Base-by-base conservation (phyloP, 1,140 invertebrate species). In the Pseudomyrmex gracilis region DNA sequence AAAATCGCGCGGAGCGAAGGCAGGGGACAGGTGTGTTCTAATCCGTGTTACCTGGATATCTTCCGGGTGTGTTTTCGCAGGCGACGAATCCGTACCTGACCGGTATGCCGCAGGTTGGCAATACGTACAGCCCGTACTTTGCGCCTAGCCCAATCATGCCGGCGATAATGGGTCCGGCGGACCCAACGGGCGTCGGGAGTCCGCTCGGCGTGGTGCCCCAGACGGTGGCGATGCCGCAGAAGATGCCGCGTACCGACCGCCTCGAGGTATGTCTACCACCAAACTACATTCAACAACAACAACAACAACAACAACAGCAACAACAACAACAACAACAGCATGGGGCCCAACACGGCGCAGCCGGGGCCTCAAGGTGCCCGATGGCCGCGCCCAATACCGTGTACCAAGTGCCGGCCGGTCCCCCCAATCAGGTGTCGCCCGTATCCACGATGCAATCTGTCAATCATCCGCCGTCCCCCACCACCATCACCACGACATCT, bases 221-320 rank as follows among this genome's bases (percentile, higher is more conserved):
- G 95, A 97, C 97, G 87, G 97, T 98, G 68, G 96, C 97, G 86
- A 95, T 96, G 94, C 97, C 97, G 95, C 98, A 98, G 95, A 99
- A 99, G 95, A 96, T 98, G 96, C 97, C 97, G 85, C 96, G 98
- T 93, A 98, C 98, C 92, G 98, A 99, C 95, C 96, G 98, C 95
- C 97, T 99, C 95, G 98, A 99, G 98, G 98, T 99, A 97, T 96
- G 96, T 94, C 93, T 94, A 94, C 93, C 93, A 93, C 92, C 93
- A 94, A 94, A 94, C 94, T 94, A 94, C 93, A 94, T 94, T 93
- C 93, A 93, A 91, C 91, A 84, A 84, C 84, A 85, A 85, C 88
- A 89, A 89, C 85, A 89, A 88, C 87, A 89, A 88, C 87, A 89
- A 70, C 88, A 89, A 15, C 85, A 84, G 45, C 86, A 82, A 76